A percentile compares a stretch with the other conserved stretches of the same genome.
These are phyloP conservation scores for Aegypius monachus DNA, from an alignment of 2,113 vertebrate genomes.

Conservation along the genomic window DNA sequence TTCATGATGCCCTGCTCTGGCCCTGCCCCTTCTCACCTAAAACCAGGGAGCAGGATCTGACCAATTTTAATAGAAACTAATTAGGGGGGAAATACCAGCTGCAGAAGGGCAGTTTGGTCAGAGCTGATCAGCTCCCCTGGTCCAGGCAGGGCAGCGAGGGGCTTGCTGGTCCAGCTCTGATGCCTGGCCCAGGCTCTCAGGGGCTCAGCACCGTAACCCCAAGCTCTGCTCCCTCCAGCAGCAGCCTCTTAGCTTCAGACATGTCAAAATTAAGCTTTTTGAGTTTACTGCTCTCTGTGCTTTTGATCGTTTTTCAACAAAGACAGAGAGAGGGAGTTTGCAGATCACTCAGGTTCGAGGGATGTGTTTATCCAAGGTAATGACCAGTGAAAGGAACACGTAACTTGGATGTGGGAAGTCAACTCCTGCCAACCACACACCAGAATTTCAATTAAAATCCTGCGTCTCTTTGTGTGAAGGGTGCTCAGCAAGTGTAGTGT, in stretches of 20 bases:
- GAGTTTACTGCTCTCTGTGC: not conserved
- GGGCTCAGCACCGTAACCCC: not conserved
- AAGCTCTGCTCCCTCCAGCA: not conserved
- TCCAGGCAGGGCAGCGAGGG: not conserved
- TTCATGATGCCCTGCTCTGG: not conserved
- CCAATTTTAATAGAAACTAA: not conserved
- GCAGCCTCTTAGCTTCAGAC: not conserved
- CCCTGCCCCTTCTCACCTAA: not conserved
- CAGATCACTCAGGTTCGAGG: accelerated
- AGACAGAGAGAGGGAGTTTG: not conserved
- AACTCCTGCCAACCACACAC: accelerated
- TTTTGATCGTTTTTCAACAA: not conserved
- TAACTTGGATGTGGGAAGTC: not conserved
- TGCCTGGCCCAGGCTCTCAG: not conserved
- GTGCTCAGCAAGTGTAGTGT: not conserved
- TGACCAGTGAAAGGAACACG: not conserved
- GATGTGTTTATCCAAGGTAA: not conserved
- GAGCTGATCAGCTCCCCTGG: not conserved
- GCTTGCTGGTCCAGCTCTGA: no score
- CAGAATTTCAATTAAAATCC: not conserved
- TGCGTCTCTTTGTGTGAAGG: accelerated
- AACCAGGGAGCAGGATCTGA: not conserved
- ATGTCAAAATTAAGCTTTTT: accelerated
- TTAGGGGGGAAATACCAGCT: not conserved
- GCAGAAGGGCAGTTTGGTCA: not conserved